Percentiles rank a stretch among this genome's conserved stretches.
Evolutionary conservation across 1,140 invertebrate genomes (phyloP).

Genomic region (Oedothorax gibbosus): DNA sequence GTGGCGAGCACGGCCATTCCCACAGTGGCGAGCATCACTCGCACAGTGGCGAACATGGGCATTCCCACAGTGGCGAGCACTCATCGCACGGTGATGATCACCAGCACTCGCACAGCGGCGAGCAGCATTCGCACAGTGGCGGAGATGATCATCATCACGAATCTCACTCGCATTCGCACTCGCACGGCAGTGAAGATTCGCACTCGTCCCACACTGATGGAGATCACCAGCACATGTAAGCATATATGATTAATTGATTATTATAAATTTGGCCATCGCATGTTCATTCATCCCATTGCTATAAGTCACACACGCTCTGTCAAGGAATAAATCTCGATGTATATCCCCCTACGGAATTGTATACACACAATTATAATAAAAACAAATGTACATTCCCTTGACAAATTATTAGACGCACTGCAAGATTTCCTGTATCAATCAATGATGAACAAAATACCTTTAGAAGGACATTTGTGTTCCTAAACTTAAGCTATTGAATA

Average conservation of each 20-base stretch:
- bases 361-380: no score
- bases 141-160: conserved; percentile 24
- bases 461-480: no score
- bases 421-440: no score
- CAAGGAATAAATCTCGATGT: no score
- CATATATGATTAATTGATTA: no score
- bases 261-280: neutral
- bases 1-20: conserved; percentile 23
- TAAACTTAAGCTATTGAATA: no score
- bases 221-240: neutral
- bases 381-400: no score
- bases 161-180: conserved; percentile 25
- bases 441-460: no score
- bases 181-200: neutral
- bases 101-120: conserved; percentile 12
- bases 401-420: no score
- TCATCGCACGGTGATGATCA: neutral
- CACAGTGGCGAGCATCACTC: conserved; percentile 35
- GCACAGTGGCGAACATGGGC: conserved; percentile 6
- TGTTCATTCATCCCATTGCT: no score
- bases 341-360: no score
- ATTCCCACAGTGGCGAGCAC: conserved; percentile 3
- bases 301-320: no score
- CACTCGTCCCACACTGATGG: conserved; percentile 8
- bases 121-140: conserved; percentile 12